Conservation (phyloP, 2,797 vertebrate genomes). For the Gadopsis marmoratus region DNA sequence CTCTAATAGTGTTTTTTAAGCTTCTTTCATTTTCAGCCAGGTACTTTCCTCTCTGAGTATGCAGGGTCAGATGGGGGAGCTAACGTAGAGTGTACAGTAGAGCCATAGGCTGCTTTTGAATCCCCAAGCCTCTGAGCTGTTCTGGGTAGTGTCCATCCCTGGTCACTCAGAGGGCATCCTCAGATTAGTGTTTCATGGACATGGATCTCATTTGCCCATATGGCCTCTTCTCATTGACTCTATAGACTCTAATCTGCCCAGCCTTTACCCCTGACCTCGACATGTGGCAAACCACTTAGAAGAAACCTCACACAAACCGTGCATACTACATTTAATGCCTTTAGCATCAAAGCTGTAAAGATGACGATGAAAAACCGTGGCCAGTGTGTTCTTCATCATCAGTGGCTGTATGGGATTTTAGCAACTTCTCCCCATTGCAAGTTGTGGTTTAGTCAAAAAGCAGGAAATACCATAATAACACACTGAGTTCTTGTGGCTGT, state of each 20-base stretch:
- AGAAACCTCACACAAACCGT: conserved; percentile 56
- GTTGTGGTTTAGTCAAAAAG: conserved; percentile 9
- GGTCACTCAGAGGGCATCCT: conserved; percentile 82
- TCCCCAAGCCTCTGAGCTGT: conserved; percentile 80
- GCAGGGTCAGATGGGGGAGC: conserved; percentile 76
- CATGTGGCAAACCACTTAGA: conserved; percentile 77
- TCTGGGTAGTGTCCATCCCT: conserved; percentile 77
- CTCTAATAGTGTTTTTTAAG: conserved; percentile 46
- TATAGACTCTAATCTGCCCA: conserved; percentile 78
- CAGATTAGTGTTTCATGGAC: conserved; percentile 82
- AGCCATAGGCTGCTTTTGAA: conserved; percentile 66
- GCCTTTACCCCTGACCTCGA: conserved; percentile 80
- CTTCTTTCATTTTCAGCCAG: conserved; percentile 30
- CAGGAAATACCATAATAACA: conserved; percentile 29
- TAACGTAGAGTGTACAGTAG: conserved; percentile 72
- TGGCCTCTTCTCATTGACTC: conserved; percentile 82
- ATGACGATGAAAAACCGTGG: not conserved
- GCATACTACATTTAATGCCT: conserved; percentile 45
- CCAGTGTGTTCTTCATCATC: conserved; percentile 16
- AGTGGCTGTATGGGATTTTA: conserved; percentile 5
- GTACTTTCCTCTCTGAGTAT: conserved; percentile 40
- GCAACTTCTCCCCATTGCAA: not conserved
- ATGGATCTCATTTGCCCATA: conserved; percentile 85
- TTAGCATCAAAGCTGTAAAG: conserved; percentile 15
- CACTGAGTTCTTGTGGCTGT: conserved; percentile 36